Evolutionary conservation across 2,113 vertebrate species (phyloP), one percentile per base, ranked within the genome.

Genomic region (Tyrannus savana): DNA sequence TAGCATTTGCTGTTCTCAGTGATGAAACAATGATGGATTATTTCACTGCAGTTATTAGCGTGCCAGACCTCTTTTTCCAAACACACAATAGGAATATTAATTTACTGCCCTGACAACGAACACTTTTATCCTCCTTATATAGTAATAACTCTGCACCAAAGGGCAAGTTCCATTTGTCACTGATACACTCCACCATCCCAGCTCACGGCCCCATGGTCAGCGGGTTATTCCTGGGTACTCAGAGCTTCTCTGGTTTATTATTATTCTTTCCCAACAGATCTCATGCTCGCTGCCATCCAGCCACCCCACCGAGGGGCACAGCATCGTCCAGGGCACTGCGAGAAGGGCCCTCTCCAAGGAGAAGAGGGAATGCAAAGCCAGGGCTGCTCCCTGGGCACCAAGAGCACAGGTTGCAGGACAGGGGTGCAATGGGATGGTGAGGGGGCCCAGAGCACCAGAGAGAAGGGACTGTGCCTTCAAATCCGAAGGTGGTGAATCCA

Each of bases 21-120:
- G 88, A 66, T n/a, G 92, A 92, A 95, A 95, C 14, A 6, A 71
- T 90, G 92, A 90, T 74, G 59, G 88, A 94, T 92, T 92, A 63
- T 83, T 95, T 77, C 52, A 39, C 12, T 69, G 88, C 22, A 66
- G 78, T 68, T 94, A 35, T 37, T 58, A 73, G 55, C 2, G 0
- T 46, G 83, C 94, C 91, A 89, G 68, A 67, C 27, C 62, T 77
- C 89, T 81, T 80, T 79, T 81, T 92, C 72, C 92, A 92, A 93
- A 93, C 68, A 84, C 82, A 88, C 92, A 95, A 95, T 81, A 90
- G 76, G 60, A 86, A 92, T 95, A 92, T 84, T 90, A 75, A 77
- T 84, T 86, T 81, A 84, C 72, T 58, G 59, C 64, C 62, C 64
- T 9, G 39, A 69, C 6, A 2, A 89, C 0, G 1, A 88, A 59